Percentiles rank a stretch among this genome's conserved stretches.
phyloP scores from a whole-genome alignment of 2,888 invertebrate genomes.

The Drosophila buzzatii region DNA sequence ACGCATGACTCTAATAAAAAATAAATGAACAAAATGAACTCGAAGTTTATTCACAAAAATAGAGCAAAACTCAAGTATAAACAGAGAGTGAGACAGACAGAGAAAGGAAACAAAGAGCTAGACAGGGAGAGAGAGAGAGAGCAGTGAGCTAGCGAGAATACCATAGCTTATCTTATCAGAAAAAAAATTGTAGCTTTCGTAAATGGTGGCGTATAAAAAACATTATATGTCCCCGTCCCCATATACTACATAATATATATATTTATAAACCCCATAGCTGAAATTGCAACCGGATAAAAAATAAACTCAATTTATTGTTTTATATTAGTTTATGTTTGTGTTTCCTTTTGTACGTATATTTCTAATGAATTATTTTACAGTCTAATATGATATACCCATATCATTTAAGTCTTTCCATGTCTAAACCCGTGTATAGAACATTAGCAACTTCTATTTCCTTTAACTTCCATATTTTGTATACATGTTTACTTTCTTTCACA shows the following conservation, averaged over 20 bases:
- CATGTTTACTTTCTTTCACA: no score
- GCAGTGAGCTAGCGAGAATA: constrained; percentile 23
- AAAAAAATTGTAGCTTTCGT: constrained; percentile 68
- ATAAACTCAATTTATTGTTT: not conserved
- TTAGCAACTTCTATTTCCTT: no score
- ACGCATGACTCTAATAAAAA: constrained; percentile 73
- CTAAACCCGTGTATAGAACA: no score
- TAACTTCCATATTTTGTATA: no score
- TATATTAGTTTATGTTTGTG: not conserved
- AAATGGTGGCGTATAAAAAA: constrained; percentile 71
- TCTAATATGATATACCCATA: no score
- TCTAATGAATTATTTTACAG: no score
- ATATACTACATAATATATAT: not conserved
- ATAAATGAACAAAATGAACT: constrained; percentile 41
- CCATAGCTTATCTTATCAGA: constrained; percentile 64
- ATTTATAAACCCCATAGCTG: constrained; percentile 15
- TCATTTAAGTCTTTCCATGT: no score
- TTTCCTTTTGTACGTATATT: no score
- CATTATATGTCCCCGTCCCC: constrained; percentile 11
- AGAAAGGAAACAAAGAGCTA: not conserved
- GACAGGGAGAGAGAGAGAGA: constrained; percentile 22
- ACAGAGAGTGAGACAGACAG: constrained; percentile 28
- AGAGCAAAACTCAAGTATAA: constrained; percentile 68
- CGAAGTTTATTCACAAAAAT: constrained; percentile 67
- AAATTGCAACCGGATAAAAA: constrained; percentile 6